These are phyloP conservation scores for Lycocerus yunnanus DNA, from an alignment of 2,888 invertebrate species.

Conservation along the genomic window DNA sequence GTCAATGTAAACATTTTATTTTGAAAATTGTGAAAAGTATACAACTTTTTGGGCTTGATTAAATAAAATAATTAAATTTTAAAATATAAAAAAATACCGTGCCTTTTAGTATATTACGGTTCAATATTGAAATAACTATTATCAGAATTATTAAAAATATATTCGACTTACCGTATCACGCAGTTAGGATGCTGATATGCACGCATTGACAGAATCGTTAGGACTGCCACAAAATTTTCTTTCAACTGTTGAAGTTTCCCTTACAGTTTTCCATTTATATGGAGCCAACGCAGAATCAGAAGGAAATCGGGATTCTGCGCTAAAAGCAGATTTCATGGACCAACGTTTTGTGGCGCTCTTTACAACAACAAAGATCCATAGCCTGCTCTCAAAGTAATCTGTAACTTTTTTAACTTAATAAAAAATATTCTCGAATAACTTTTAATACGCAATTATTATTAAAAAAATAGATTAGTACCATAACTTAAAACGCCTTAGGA, in stretches of 20 bases:
- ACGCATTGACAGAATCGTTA: conserved; percentile 23
- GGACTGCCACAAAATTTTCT: conserved; percentile 34
- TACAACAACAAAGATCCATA: conserved; percentile 20
- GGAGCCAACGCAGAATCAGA: conserved; percentile 45
- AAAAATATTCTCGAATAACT: not conserved
- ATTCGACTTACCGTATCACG: conserved; percentile 23
- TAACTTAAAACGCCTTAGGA: not conserved
- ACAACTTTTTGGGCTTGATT: not conserved
- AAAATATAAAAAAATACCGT: not conserved
- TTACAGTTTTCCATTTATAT: conserved; percentile 38
- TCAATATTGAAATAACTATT: not conserved
- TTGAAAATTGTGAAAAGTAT: not conserved
- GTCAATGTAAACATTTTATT: not conserved
- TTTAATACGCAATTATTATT: not conserved
- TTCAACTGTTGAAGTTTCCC: conserved; percentile 33
- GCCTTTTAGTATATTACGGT: not conserved
- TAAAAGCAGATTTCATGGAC: conserved; percentile 33
- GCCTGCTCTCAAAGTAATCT: conserved; percentile 9
- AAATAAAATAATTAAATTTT: not conserved
- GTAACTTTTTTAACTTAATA: conserved; percentile 5
- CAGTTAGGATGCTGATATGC: conserved; percentile 17
- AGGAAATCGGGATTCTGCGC: conserved; percentile 43
- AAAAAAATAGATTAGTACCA: not conserved
- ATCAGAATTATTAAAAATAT: not conserved
- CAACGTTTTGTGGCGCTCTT: conserved; percentile 34